phyloP scores from a whole-genome alignment of 2,888 invertebrate genomes.

The Oxyscelio sp. region DNA sequence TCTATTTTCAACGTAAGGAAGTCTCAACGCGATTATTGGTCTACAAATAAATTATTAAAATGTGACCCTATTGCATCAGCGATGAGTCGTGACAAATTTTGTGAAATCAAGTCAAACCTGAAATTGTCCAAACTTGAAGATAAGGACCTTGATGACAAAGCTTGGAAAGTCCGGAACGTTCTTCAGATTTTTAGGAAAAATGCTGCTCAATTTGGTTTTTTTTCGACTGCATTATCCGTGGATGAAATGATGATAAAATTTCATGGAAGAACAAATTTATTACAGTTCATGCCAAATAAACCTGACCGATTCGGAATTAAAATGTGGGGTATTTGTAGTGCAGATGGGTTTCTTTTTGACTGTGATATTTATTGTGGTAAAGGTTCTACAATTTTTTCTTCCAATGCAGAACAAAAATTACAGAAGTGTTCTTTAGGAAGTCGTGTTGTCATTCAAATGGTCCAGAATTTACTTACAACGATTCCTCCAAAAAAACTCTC shows the following conservation, averaged over 20 bases:
- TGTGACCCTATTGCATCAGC: constrained; percentile 29
- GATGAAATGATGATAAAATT: too few species aligned
- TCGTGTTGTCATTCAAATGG: too few species aligned
- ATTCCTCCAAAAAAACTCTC: too few species aligned
- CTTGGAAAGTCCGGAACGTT: constrained; percentile 7
- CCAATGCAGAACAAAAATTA: too few species aligned
- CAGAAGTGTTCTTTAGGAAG: too few species aligned
- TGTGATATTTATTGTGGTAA: constrained; percentile 54
- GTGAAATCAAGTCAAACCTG: constrained; percentile 7
- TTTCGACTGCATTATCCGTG: constrained; percentile 42
- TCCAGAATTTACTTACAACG: too few species aligned
- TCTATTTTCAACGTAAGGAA: constrained; percentile 12
- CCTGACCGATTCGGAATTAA: constrained; percentile 57
- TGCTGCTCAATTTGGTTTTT: constrained; percentile 36
- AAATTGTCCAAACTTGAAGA: constrained; percentile 15
- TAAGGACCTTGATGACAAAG: constrained; percentile 1
- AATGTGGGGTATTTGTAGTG: constrained; percentile 53
- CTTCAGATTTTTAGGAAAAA: constrained; percentile 40
- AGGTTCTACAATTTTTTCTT: constrained; percentile 57
- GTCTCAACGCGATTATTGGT: constrained; percentile 46
- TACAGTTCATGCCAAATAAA: too few species aligned
- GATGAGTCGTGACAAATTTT: constrained; percentile 46
- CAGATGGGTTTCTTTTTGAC: constrained; percentile 48
- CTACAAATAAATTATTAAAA: constrained; percentile 30
- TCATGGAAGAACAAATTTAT: too few species aligned